Percentiles rank a stretch among this genome's conserved stretches.
phyloP scores from a whole-genome alignment of 2,797 vertebrate genomes.

The Pteronotus mesoamericanus region DNA sequence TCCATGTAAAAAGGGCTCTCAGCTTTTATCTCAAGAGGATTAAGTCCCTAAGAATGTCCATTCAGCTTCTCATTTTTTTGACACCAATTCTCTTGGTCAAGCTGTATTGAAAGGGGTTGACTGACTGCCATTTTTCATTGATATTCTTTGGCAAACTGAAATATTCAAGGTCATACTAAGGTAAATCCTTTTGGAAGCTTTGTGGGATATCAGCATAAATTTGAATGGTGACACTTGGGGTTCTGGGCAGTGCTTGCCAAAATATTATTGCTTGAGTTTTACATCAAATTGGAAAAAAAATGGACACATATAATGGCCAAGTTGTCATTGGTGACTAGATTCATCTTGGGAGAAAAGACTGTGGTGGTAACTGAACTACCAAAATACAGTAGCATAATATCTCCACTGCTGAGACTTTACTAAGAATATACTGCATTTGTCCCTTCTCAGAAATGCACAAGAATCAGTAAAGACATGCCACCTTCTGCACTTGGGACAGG shows the following conservation, averaged over 20 bases:
- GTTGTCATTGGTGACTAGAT: background rate
- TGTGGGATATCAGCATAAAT: constrained; percentile 6
- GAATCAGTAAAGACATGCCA: background rate
- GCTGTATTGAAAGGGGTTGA: constrained; percentile 44
- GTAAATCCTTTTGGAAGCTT: background rate
- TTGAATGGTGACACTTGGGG: background rate
- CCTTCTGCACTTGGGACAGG: background rate
- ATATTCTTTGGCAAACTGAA: constrained; percentile 12
- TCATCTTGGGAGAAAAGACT: constrained; percentile 5
- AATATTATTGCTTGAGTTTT: constrained; percentile 5
- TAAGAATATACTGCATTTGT: background rate
- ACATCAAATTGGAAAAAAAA: background rate
- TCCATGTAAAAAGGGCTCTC: constrained; percentile 64
- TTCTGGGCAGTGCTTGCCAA: background rate
- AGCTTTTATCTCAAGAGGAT: constrained; percentile 68
- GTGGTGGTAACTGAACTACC: background rate
- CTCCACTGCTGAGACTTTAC: background rate
- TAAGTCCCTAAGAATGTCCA: constrained; percentile 71
- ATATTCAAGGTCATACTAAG: background rate
- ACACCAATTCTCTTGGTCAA: constrained; percentile 40
- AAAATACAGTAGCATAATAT: background rate
- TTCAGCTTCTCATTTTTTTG: constrained; percentile 67
- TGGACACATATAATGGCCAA: background rate
- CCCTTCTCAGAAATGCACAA: background rate
- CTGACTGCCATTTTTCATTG: constrained; percentile 24